These are phyloP conservation scores for Empidonax alnorum DNA, from an alignment of 2,113 vertebrate genomes.

Conservation along the genomic window DNA sequence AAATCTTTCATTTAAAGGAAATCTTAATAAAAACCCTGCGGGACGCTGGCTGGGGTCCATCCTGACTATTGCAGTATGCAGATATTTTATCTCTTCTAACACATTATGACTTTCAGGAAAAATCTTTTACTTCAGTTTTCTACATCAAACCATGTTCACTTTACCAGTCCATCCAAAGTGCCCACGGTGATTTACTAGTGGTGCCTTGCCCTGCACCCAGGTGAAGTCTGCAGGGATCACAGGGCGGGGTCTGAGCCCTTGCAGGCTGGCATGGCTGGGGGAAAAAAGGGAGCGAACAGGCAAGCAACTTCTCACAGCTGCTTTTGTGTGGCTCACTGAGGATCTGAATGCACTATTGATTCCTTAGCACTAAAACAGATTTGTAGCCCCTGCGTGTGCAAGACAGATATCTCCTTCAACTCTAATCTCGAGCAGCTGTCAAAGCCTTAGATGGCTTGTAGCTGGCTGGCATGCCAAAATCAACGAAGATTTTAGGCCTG, in stretches of 20 bases:
- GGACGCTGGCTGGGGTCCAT: neutral
- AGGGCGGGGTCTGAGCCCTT: neutral
- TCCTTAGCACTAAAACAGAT: slow-evolving; percentile 26
- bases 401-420: slow-evolving; percentile 32
- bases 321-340: slow-evolving; percentile 22
- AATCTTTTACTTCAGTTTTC: neutral
- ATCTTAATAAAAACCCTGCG: neutral
- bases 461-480: neutral
- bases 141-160: neutral
- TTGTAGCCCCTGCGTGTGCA: neutral
- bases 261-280: neutral
- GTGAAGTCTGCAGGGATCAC: neutral
- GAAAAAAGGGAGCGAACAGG: neutral
- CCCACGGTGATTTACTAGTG: rapidly evolving
- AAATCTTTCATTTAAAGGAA: neutral
- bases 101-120: neutral
- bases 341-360: slow-evolving; percentile 55
- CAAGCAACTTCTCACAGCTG: slow-evolving; percentile 51
- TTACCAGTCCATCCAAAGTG: neutral
- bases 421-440: slow-evolving; percentile 42
- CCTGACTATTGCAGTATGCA: neutral
- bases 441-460: slow-evolving; percentile 1
- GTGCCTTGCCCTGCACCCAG: neutral
- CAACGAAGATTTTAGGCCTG: neutral
- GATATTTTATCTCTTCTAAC: neutral